A percentile compares a stretch with the other conserved stretches of the same genome.
Conservation (phyloP, 1,140 invertebrate species). For the Drosophila bipectinata region DNA sequence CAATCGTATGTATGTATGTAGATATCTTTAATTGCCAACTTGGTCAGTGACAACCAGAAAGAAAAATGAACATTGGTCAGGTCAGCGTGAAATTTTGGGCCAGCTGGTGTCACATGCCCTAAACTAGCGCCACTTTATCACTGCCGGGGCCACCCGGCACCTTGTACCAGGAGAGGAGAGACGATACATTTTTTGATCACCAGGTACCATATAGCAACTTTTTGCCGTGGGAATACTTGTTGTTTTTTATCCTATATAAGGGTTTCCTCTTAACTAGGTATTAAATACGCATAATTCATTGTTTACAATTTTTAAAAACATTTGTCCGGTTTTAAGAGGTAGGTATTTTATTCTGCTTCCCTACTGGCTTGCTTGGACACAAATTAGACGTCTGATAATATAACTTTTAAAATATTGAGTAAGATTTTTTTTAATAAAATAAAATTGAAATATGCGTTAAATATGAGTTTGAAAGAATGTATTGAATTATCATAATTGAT, state of each 20-base stretch:
- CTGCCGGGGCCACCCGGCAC: constrained; percentile 56
- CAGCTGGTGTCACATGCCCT: constrained; percentile 54
- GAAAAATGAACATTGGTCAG: constrained; percentile 64
- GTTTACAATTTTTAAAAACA: no score
- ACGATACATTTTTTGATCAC: constrained; percentile 3
- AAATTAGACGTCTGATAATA: no score
- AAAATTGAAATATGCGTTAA: no score
- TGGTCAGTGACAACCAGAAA: constrained; percentile 69
- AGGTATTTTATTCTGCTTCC: no score
- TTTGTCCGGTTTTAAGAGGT: no score
- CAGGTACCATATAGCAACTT: background rate
- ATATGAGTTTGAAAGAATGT: no score
- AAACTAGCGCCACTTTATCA: constrained; percentile 69
- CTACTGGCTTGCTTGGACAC: no score
- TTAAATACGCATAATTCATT: no score
- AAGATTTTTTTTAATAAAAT: no score
- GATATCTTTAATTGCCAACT: constrained; percentile 82
- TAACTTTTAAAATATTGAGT: no score
- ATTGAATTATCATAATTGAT: no score
- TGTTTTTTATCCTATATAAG: background rate
- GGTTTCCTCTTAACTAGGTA: background rate
- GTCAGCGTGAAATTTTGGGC: constrained; percentile 36
- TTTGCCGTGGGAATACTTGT: background rate
- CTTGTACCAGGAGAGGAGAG: background rate
- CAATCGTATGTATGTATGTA: constrained; percentile 22